Evolutionary conservation across 2,797 vertebrate genomes (phyloP), one percentile per base, ranked within the genome.

Genomic region (Lagocephalus sceleratus): DNA sequence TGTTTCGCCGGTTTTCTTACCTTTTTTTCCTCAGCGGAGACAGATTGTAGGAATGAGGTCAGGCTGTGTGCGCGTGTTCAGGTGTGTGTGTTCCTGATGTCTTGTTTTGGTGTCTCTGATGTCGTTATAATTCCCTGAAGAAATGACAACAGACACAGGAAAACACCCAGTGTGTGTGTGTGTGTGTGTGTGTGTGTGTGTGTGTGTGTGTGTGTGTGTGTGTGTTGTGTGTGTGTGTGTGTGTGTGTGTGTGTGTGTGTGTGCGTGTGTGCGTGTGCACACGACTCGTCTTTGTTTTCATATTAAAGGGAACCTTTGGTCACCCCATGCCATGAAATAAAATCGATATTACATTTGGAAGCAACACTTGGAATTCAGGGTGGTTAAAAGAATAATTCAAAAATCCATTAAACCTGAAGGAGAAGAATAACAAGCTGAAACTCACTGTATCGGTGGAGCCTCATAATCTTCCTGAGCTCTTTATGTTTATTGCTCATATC

Each of bases 11-110:
- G 2, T 12, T 35, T 35, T 14, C 12, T 39, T 57, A 15, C 26
- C 47, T 51, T 47, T 41, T 68, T 60, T 78, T 67, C 29, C 56
- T 67, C 66, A 65, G 56, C 53, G 50, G 68, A 68, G 67, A 67
- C 66, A 64, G 48, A 69, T 72, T 73, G 62, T 60, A 70, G 61
- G 57, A 75, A 74, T 76, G 75, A 83, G 75, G 73, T 79, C 48
- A 15, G 43, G 44, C 60, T 40, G 54, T 50, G 54, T 51, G 35
- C 52, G 56, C 29, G 47, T 45, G 23, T 20, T 46, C 19, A 17
- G 51, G 49, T 75, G 57, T 71, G 75, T 83, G 75, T 72, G 74
- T 79, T 83, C 76, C 76, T 68, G 60, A 29, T 74, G 67, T 40
- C 39, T 40, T 40, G 39, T 29, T 9, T 78, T 66, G 69, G 63